Evolutionary conservation across 2,113 vertebrate species (phyloP).

Genomic region (Oxyura jamaicensis): DNA sequence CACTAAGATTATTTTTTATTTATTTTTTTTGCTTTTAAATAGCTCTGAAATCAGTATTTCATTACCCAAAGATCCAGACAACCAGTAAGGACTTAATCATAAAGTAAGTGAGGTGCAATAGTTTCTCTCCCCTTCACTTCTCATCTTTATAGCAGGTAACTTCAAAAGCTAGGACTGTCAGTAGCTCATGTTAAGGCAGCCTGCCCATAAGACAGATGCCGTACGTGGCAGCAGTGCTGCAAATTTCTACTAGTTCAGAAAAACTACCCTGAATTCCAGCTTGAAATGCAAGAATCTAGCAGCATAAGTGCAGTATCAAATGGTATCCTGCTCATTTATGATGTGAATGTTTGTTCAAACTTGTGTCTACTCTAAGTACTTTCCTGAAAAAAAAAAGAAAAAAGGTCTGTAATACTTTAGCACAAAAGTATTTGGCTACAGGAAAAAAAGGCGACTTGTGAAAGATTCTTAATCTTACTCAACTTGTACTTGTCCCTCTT

Average conservation of each 20-base stretch:
- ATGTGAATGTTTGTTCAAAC: neutral
- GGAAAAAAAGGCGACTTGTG: neutral
- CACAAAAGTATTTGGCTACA: neutral
- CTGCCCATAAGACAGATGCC: neutral
- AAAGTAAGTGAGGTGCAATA: fast-evolving
- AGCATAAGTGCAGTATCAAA: neutral
- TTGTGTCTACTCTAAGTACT: neutral
- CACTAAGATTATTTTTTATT: neutral
- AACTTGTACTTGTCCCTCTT: no score
- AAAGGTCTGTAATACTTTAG: neutral
- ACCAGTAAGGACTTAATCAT: neutral
- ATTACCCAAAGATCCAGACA: neutral
- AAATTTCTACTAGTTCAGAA: neutral
- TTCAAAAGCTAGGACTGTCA: neutral
- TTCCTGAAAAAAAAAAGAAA: neutral
- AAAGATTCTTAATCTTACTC: no score
- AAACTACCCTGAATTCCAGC: neutral
- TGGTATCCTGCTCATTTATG: neutral
- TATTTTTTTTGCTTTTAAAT: neutral
- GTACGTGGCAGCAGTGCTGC: neutral
- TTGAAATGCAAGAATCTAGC: neutral
- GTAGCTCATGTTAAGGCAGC: neutral
- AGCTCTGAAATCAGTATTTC: neutral
- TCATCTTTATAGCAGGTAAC: neutral
- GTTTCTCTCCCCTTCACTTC: neutral